phyloP scores from a whole-genome alignment of 2,113 vertebrate genomes.

The Myotis brandtii region DNA sequence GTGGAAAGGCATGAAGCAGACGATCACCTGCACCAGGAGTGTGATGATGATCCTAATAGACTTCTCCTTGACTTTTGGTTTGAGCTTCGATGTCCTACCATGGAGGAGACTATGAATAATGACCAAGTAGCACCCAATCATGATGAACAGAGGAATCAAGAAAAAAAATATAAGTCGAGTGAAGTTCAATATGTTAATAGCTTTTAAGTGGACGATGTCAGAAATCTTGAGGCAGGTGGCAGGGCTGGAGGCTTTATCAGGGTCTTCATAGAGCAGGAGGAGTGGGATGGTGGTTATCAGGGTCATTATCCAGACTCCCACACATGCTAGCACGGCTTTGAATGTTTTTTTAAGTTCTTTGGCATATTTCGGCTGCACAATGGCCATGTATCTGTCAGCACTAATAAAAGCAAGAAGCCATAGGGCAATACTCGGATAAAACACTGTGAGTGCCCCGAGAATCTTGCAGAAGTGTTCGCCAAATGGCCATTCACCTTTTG shows the following conservation, averaged over 20 bases:
- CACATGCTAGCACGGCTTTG: slow-evolving; percentile 91
- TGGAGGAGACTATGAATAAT: slow-evolving; percentile 94
- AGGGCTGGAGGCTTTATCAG: slow-evolving; percentile 88
- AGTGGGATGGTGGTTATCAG: slow-evolving; percentile 89
- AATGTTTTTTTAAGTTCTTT: slow-evolving; percentile 94
- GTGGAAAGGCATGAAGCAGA: slow-evolving; percentile 97
- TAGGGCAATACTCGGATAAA: slow-evolving; percentile 96
- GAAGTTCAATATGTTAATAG: slow-evolving; percentile 90
- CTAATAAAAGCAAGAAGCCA: slow-evolving; percentile 97
- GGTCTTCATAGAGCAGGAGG: slow-evolving; percentile 89
- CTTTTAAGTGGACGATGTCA: slow-evolving; percentile 92
- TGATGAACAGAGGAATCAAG: slow-evolving; percentile 93
- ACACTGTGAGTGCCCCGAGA: slow-evolving; percentile 90
- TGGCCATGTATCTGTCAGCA: slow-evolving; percentile 96
- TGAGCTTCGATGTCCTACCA: slow-evolving; percentile 94
- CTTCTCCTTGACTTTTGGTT: slow-evolving; percentile 96
- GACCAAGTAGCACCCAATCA: slow-evolving; percentile 94
- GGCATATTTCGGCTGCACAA: slow-evolving; percentile 94
- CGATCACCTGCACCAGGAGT: slow-evolving; percentile 92
- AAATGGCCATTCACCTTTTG: slow-evolving; percentile 92
- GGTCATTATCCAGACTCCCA: slow-evolving; percentile 94
- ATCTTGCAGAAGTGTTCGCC: slow-evolving; percentile 93
- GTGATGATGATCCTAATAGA: slow-evolving; percentile 96
- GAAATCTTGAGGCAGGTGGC: slow-evolving; percentile 95
- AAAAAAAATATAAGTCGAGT: slow-evolving; percentile 94